Conservation (phyloP, 2,797 vertebrate genomes). For the Macropodus opercularis region DNA sequence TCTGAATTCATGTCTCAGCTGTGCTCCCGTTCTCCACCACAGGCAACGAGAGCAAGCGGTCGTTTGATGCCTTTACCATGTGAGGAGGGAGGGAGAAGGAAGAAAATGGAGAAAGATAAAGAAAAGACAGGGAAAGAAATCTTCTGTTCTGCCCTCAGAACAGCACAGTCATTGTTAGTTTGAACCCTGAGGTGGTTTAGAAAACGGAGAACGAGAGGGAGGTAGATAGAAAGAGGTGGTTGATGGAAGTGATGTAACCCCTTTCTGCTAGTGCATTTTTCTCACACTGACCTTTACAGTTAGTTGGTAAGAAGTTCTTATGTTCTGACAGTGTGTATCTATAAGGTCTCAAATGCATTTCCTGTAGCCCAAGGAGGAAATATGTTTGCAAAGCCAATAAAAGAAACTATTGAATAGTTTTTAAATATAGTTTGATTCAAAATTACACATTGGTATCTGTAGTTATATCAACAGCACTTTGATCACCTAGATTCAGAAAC, state of each 20-base stretch:
- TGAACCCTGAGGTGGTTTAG: constrained; percentile 41
- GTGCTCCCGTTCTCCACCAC: constrained; percentile 49
- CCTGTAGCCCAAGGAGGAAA: not conserved
- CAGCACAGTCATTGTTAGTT: constrained; percentile 46
- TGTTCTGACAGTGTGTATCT: not conserved
- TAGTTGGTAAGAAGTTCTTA: not conserved
- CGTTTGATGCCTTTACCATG: constrained; percentile 55
- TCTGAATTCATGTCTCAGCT: constrained; percentile 54
- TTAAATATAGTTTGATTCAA: no score
- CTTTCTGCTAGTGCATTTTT: constrained; percentile 23
- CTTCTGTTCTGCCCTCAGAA: constrained; percentile 52
- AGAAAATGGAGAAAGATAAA: constrained; percentile 38
- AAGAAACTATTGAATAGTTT: no score
- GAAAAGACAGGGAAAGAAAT: constrained; percentile 43
- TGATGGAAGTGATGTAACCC: constrained; percentile 31
- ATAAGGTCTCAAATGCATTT: not conserved
- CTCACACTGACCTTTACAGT: constrained; percentile 11
- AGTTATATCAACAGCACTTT: no score
- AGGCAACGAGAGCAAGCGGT: constrained; percentile 48
- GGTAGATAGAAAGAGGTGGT: constrained; percentile 9
- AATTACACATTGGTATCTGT: no score
- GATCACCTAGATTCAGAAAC: no score
- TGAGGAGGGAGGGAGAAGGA: constrained; percentile 35
- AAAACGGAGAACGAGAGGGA: constrained; percentile 19
- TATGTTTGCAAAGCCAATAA: no score